Conservation (phyloP, 1,140 invertebrate genomes). For the Venturia canescens region DNA sequence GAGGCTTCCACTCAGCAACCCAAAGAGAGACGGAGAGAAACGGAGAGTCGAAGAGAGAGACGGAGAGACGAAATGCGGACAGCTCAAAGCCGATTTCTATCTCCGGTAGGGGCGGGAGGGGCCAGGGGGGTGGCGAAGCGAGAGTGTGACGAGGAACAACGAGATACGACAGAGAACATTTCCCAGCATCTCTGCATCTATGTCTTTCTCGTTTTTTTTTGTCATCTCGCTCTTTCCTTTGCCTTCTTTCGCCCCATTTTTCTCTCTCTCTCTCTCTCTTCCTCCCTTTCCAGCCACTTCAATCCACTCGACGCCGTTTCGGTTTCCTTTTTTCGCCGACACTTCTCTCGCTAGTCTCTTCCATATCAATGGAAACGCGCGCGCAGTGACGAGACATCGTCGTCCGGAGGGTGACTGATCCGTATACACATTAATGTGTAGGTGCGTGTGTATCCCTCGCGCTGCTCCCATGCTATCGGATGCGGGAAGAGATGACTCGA, state of each 20-base stretch:
- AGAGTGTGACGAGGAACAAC: constrained; percentile 16
- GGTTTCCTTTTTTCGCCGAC: constrained; percentile 47
- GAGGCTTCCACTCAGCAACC: constrained; percentile 38
- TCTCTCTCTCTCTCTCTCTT: constrained; percentile 12
- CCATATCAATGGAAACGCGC: constrained; percentile 5
- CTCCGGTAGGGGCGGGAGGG: constrained; percentile 50
- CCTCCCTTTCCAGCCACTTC: not conserved
- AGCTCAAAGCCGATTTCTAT: constrained; percentile 73
- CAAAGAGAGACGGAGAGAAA: constrained; percentile 11
- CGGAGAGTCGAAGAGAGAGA: not conserved
- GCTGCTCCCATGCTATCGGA: no score
- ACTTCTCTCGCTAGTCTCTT: constrained; percentile 37
- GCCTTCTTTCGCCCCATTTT: not conserved
- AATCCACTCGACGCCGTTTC: constrained; percentile 20
- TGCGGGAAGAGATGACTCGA: no score
- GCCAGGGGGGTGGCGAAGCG: constrained; percentile 34
- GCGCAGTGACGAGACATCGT: not conserved
- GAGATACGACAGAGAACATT: constrained; percentile 19
- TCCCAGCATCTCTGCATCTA: not conserved
- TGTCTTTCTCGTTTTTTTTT: constrained; percentile 42
- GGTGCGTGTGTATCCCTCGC: no score
- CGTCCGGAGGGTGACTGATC: not conserved
- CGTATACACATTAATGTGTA: not conserved
- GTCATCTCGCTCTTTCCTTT: constrained; percentile 13
- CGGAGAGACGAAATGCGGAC: constrained; percentile 52